Evolutionary conservation across 2,113 vertebrate species (phyloP).

Genomic region (Ptyas mucosa): DNA sequence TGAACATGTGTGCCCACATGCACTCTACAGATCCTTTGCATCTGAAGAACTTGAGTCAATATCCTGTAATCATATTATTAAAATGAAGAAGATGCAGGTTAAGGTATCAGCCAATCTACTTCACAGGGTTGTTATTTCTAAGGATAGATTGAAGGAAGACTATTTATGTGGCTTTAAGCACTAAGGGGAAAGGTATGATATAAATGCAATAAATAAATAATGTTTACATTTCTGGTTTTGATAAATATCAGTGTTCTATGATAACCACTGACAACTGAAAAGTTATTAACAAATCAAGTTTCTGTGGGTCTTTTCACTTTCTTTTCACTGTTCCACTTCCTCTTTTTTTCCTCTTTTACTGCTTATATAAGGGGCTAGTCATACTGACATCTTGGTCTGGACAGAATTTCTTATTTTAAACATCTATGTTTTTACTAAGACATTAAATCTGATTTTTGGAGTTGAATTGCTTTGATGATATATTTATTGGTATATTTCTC

Average conservation of each 20-base stretch:
- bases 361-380: too few species aligned
- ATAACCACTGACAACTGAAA: not conserved
- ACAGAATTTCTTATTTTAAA: not conserved
- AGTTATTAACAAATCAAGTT: not conserved
- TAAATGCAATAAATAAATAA: not conserved
- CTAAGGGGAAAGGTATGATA: not conserved
- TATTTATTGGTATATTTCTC: not conserved
- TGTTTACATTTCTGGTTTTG: not conserved
- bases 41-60: not conserved
- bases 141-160: not conserved
- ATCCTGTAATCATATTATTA: not conserved
- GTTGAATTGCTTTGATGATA: not conserved
- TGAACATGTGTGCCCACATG: not conserved
- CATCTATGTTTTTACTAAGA: not conserved
- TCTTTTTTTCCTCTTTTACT: not conserved
- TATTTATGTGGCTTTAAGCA: not conserved
- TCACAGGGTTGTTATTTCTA: not conserved
- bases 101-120: not conserved
- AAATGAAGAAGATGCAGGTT: not conserved
- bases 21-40: not conserved
- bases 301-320: not conserved
- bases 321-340: not conserved
- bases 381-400: not conserved
- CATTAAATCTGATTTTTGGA: not conserved
- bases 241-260: not conserved